Percentiles rank a stretch among this genome's conserved stretches.
phyloP scores from a whole-genome alignment of 2,797 vertebrate species.

The Gymnothorax javanicus region DNA sequence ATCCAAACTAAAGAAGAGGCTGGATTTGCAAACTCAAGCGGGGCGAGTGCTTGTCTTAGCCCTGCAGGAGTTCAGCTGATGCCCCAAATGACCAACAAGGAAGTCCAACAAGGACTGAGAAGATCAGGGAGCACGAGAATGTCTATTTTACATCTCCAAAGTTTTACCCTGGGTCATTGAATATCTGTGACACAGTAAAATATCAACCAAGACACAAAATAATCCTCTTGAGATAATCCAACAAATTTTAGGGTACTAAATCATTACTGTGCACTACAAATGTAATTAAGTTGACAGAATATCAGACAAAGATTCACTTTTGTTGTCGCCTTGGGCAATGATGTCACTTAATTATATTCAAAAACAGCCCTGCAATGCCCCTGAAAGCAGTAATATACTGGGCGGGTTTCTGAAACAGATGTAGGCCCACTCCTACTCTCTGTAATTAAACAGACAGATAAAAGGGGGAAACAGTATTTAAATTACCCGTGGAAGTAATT shows the following conservation, averaged over 20 bases:
- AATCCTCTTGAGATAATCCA: background rate
- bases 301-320: background rate
- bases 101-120: too few species aligned
- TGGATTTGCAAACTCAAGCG: background rate
- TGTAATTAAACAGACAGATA: conserved; percentile 2
- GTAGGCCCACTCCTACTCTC: background rate
- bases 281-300: background rate
- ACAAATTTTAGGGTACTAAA: background rate
- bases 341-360: background rate
- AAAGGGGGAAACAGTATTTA: background rate
- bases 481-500: background rate
- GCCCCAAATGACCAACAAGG: too few species aligned
- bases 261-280: background rate
- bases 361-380: background rate
- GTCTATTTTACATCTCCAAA: background rate
- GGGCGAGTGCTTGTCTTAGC: background rate
- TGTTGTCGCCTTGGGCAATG: background rate
- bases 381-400: background rate
- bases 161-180: background rate
- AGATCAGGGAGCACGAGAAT: background rate
- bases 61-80: too few species aligned
- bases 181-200: background rate
- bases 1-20: too few species aligned
- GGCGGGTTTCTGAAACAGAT: background rate
- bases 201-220: background rate